These are phyloP conservation scores for Pseudomyrmex flavicornis DNA, from an alignment of 1,140 invertebrate genomes.

Conservation along the genomic window DNA sequence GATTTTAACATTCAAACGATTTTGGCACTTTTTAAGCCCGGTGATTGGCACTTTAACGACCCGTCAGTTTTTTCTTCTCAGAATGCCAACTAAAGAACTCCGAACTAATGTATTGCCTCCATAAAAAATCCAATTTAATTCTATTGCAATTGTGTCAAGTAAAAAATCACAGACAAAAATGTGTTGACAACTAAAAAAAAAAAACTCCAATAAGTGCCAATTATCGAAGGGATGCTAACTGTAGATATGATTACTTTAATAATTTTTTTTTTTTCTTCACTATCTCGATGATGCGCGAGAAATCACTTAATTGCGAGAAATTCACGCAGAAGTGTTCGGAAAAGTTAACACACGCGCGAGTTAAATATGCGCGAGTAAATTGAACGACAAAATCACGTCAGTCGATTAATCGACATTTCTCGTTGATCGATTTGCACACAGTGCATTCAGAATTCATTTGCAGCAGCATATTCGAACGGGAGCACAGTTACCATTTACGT, in stretches of 20 bases:
- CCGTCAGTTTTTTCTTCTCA: too few species aligned
- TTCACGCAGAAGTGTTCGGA: background rate
- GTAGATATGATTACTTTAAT: too few species aligned
- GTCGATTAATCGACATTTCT: conserved; percentile 22
- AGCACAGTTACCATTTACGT: conserved; percentile 1
- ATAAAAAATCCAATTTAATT: too few species aligned
- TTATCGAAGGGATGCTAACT: too few species aligned
- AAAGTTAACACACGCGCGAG: background rate
- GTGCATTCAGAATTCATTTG: conserved; percentile 26
- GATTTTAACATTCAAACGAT: too few species aligned
- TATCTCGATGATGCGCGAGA: background rate
- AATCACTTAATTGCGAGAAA: background rate
- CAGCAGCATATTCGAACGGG: conserved; percentile 44
- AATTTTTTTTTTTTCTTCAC: background rate
- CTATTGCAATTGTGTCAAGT: too few species aligned
- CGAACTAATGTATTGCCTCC: too few species aligned
- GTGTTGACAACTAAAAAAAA: background rate
- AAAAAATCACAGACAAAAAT: background rate
- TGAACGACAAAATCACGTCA: background rate
- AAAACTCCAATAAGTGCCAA: too few species aligned
- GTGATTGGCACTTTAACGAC: too few species aligned
- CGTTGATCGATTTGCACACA: conserved; percentile 18
- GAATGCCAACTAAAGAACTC: too few species aligned
- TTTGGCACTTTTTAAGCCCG: too few species aligned
- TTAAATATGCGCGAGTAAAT: background rate